phyloP scores from a whole-genome alignment of 2,888 invertebrate species.

The Lycophotia porphyrea region DNA sequence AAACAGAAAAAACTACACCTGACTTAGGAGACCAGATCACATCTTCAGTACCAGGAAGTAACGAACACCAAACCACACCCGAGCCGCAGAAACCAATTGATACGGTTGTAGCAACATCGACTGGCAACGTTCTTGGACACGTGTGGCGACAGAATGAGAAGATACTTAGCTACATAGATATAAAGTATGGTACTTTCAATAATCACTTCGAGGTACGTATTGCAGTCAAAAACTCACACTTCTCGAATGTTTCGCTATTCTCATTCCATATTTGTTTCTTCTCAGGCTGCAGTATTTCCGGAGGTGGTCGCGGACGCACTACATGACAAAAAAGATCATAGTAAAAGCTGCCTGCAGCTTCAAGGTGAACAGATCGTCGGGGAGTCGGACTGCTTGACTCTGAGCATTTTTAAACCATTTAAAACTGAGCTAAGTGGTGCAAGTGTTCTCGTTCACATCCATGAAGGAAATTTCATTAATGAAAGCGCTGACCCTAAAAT shows the following conservation, averaged over 20 bases:
- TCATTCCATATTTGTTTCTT: conserved; percentile 41
- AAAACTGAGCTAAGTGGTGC: conserved; percentile 62
- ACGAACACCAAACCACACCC: background rate
- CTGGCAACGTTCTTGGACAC: conserved; percentile 75
- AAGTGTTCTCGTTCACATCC: conserved; percentile 82
- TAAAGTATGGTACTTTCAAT: conserved; percentile 78
- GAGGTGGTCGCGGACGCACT: conserved; percentile 61
- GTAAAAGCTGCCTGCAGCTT: conserved; percentile 79
- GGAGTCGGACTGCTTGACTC: conserved; percentile 79
- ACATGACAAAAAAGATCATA: conserved; percentile 71
- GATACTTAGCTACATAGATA: conserved; percentile 77
- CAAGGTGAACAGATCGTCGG: conserved; percentile 68
- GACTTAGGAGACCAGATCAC: background rate
- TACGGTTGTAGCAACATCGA: conserved; percentile 69
- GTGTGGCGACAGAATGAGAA: conserved; percentile 63
- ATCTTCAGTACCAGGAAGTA: background rate
- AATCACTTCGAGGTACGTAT: conserved; percentile 74
- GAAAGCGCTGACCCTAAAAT: conserved; percentile 80
- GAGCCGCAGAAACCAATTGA: background rate
- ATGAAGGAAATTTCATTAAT: conserved; percentile 78
- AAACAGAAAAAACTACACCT: background rate
- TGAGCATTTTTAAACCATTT: conserved; percentile 80
- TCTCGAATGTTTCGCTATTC: background rate
- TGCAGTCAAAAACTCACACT: background rate
- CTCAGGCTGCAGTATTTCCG: conserved; percentile 75